A percentile compares a stretch with the other conserved stretches of the same genome.
phyloP scores from a whole-genome alignment of 2,113 vertebrate genomes.

The Alectura lathami region DNA sequence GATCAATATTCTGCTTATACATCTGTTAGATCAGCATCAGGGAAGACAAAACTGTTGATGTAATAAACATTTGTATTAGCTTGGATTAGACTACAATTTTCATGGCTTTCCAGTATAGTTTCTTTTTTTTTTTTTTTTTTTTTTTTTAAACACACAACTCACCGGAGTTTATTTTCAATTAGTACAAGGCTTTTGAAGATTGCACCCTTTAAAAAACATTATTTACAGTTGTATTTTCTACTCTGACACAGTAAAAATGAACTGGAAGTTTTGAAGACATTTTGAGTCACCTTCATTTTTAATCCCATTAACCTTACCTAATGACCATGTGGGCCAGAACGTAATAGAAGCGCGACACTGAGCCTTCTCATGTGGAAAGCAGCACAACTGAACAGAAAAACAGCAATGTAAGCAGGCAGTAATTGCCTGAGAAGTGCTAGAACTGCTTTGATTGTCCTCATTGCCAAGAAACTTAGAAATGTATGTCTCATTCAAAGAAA shows the following conservation, averaged over 20 bases:
- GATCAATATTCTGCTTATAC: not conserved
- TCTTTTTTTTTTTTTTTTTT: not conserved
- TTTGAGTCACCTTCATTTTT: constrained; percentile 35
- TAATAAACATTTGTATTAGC: not conserved
- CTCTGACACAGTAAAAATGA: not conserved
- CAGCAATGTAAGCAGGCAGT: not conserved
- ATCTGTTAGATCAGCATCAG: not conserved
- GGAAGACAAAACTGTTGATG: not conserved
- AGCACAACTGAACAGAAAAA: constrained; percentile 18
- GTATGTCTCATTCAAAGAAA: not conserved
- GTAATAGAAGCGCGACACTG: not conserved
- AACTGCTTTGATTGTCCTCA: constrained; percentile 32
- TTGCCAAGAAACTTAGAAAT: not conserved
- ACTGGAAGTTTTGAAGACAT: not conserved
- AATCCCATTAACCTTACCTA: constrained; percentile 28
- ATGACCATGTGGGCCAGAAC: not conserved
- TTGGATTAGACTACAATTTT: too few species aligned
- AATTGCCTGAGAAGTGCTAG: not conserved
- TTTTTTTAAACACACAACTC: not conserved
- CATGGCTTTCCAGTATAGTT: not conserved
- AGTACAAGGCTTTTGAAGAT: not conserved
- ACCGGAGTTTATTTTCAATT: not conserved
- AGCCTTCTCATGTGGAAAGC: constrained; percentile 28
- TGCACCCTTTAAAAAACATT: not conserved
- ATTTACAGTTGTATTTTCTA: not conserved